Conservation (phyloP, 2,797 vertebrate species). For the Diceros bicornis region DNA sequence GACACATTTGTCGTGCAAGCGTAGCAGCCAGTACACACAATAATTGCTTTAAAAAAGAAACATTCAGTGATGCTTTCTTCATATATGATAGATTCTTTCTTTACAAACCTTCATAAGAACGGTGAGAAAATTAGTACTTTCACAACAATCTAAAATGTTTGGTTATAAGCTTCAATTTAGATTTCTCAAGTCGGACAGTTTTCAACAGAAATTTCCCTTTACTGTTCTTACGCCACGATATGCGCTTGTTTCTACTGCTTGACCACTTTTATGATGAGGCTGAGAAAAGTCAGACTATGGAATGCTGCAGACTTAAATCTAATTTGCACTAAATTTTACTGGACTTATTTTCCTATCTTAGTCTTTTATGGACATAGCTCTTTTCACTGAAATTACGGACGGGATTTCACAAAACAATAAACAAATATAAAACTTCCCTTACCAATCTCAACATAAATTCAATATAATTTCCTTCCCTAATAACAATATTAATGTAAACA, state of each 20-base stretch:
- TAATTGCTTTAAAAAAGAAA: constrained; percentile 34
- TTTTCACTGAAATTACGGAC: background rate
- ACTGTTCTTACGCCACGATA: background rate
- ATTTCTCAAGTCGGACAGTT: constrained; percentile 56
- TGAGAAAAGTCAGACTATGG: constrained; percentile 21
- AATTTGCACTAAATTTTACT: background rate
- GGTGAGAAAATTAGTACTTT: constrained; percentile 64
- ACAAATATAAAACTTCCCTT: constrained; percentile 30
- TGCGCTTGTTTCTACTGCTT: background rate
- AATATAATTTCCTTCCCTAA: background rate
- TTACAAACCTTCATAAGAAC: constrained; percentile 55
- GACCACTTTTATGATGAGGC: background rate
- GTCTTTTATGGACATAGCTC: constrained; percentile 17
- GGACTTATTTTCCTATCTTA: background rate
- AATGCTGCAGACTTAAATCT: background rate
- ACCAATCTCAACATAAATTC: constrained; percentile 49
- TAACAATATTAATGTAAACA: background rate
- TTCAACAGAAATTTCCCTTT: constrained; percentile 59
- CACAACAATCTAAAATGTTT: constrained; percentile 61
- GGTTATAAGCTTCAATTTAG: constrained; percentile 48
- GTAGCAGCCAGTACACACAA: background rate
- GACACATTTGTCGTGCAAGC: background rate
- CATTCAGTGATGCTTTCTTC: constrained; percentile 46
- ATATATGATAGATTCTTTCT: constrained; percentile 58
- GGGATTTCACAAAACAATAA: constrained; percentile 59